A percentile compares a stretch with the other conserved stretches of the same genome.
Evolutionary conservation across 2,113 vertebrate genomes (phyloP).

Genomic region (Balaenoptera acutorostrata): DNA sequence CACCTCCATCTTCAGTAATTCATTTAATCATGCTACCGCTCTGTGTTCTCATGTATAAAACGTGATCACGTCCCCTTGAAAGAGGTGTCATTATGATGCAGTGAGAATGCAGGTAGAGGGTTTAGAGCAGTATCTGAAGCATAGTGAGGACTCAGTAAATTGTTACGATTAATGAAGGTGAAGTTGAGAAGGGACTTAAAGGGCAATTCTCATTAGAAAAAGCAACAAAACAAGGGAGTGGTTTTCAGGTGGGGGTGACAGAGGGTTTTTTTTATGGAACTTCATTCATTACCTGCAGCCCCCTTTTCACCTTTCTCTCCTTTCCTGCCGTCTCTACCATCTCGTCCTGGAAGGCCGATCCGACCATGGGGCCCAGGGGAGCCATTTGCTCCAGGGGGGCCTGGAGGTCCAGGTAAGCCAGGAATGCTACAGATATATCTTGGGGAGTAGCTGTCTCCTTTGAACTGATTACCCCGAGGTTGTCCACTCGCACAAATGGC

Average conservation of each 20-base stretch:
- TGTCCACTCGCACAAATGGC: slow-evolving; percentile 88
- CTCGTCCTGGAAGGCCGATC: slow-evolving; percentile 94
- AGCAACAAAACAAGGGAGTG: neutral
- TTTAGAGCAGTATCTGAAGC: neutral
- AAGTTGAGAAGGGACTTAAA: neutral
- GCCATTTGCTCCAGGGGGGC: slow-evolving; percentile 87
- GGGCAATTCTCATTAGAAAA: neutral
- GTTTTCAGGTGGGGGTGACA: neutral
- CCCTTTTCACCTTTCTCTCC: slow-evolving; percentile 96
- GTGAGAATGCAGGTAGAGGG: neutral
- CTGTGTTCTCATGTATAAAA: neutral
- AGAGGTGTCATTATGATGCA: neutral
- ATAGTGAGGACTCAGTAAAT: accelerated
- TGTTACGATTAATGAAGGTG: neutral
- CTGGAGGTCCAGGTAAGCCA: slow-evolving; percentile 88
- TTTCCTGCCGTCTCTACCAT: slow-evolving; percentile 95
- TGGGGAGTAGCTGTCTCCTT: slow-evolving; percentile 84
- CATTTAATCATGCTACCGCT: neutral
- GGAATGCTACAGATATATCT: slow-evolving; percentile 94
- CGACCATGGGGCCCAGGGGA: slow-evolving; percentile 88
- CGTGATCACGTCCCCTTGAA: neutral
- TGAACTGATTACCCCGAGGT: slow-evolving; percentile 83
- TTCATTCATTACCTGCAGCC: slow-evolving; percentile 86
- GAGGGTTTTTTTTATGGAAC: neutral
- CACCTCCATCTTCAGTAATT: neutral